Base-by-base conservation (phyloP, 2,888 invertebrate genomes). In the Tyria jacobaeae region DNA sequence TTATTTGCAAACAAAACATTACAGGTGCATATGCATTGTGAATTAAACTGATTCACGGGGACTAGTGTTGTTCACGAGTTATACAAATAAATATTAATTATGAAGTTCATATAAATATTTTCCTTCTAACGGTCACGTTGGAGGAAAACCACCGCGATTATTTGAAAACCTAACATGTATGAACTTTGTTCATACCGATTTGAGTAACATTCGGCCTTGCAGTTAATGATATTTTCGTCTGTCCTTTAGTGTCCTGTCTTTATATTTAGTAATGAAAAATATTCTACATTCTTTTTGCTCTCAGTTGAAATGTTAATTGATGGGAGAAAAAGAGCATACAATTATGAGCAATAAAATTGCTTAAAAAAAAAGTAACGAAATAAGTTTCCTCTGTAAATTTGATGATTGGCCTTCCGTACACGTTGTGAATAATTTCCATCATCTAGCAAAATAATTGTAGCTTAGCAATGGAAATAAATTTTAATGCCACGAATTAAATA, bases 101-200 rank as follows among this genome's bases (percentile, higher is more conserved):
- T 9, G 21, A 62, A 7, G 35, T 10, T 10, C 10, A 52, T 51
- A 57, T 57, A 35, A 56, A 61, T 44, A 21, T 65, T 66, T 70
- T 70, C 74, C 74, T 76, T 59, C 27, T 59, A 66, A 50, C 39
- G 44, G 53, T 70, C 66, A 76, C 61, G 70, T 60, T 59, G 53
- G 31, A 56, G 70, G 73, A 67, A 73, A 74, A 70, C 57, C 70
- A 44, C 60, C 49, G 21, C 12, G 4, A 57, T 37, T 37, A 34
- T 50, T n/a, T 59, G 21, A 3, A n/a, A 21, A 35, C n/a, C 37
- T 25, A 7, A 48, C 24, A 10, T 25, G 5, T n/a, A 15, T 24
- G 47, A 35, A 47, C 56, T 56, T 47, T 56, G 56, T 44, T 35
- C 48, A 14, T 15, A 35, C 9, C 3, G 24, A 51, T 35, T 24